A percentile compares a stretch with the other conserved stretches of the same genome.
Evolutionary conservation across 2,113 vertebrate genomes (phyloP).

Genomic region (Leucoraja erinaceus): DNA sequence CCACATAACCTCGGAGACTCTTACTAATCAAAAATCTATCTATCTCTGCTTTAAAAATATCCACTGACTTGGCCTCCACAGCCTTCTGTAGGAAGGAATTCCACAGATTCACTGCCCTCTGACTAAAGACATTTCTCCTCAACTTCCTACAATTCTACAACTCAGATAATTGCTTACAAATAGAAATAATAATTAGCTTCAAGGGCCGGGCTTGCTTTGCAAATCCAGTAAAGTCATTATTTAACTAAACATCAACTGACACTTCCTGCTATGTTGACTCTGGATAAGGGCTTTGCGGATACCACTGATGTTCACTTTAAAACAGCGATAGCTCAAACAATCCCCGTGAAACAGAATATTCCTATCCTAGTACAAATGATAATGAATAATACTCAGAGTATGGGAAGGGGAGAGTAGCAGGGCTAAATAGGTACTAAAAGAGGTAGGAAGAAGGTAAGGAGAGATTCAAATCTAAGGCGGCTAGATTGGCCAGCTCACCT

Average conservation of each 20-base stretch:
- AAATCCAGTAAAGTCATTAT: background rate
- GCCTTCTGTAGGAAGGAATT: no score
- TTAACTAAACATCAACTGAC: background rate
- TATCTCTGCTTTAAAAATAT: no score
- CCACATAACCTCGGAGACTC: no score
- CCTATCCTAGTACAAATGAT: background rate
- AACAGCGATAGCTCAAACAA: background rate
- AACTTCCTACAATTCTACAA: background rate
- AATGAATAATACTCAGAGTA: no score
- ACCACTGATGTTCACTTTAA: background rate
- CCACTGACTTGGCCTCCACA: no score
- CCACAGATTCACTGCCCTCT: no score
- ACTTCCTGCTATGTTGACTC: background rate
- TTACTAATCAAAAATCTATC: no score
- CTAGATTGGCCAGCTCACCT: slow-evolving; percentile 54
- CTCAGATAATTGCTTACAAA: background rate
- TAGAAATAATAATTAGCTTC: background rate
- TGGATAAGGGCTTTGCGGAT: background rate
- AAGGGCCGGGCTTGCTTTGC: background rate
- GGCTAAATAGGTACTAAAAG: no score
- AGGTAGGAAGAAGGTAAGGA: no score
- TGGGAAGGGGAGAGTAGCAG: no score
- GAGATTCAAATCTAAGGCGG: no score
- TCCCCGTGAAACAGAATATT: background rate
- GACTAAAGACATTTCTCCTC: no score